Evolutionary conservation across 2,797 vertebrate genomes (phyloP).

Genomic region (Gadopsis bispinosus): DNA sequence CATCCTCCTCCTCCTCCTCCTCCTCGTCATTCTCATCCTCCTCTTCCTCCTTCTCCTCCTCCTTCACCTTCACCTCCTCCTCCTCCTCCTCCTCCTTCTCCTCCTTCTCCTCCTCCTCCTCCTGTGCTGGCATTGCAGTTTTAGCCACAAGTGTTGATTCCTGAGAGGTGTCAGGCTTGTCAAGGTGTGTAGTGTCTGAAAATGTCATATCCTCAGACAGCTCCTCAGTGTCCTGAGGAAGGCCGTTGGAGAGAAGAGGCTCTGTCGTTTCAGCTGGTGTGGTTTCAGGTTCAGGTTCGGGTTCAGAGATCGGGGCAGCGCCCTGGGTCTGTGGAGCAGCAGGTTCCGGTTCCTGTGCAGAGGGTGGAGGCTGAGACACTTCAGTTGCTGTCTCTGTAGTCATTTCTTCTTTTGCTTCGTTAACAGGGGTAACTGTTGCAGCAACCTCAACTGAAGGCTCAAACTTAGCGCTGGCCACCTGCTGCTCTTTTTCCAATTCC

Average conservation of each 20-base stretch:
- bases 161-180: conserved; percentile 81
- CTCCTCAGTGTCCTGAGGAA: conserved; percentile 83
- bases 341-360: conserved; percentile 62
- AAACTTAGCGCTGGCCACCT: conserved; percentile 2
- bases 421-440: not conserved
- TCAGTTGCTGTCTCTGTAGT: conserved; percentile 47
- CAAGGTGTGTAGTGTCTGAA: conserved; percentile 80
- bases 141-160: conserved; percentile 72
- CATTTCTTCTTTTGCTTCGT: conserved; percentile 49
- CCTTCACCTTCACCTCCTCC: conserved; percentile 67
- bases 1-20: conserved; percentile 63
- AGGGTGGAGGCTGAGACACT: conserved; percentile 20
- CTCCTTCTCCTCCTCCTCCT: conserved; percentile 40
- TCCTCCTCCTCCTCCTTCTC: conserved; percentile 61
- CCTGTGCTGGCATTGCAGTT: conserved; percentile 55
- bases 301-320: conserved; percentile 15
- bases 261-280: conserved; percentile 83
- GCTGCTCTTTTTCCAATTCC: conserved; percentile 60
- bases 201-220: conserved; percentile 75
- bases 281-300: conserved; percentile 39
- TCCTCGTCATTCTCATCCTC: conserved; percentile 35
- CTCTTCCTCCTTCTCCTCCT: conserved; percentile 32
- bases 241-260: conserved; percentile 86
- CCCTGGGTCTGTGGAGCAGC: conserved; percentile 42
- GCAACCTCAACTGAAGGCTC: conserved; percentile 51